phyloP scores from a whole-genome alignment of 2,888 invertebrate species.

The Phymatocera aterrima region DNA sequence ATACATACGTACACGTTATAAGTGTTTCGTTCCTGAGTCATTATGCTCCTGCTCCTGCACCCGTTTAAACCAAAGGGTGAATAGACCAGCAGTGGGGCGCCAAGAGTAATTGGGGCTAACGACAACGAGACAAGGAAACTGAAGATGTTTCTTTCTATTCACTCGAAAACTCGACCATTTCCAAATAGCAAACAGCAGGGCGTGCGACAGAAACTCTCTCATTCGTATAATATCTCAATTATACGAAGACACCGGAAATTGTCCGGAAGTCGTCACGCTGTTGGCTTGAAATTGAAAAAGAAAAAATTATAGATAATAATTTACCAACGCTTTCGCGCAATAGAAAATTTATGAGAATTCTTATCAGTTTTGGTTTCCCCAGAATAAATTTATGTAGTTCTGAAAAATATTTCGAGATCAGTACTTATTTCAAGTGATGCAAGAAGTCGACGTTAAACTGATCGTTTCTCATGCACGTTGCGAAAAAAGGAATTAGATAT shows the following conservation, averaged over 20 bases:
- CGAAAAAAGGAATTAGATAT: neutral
- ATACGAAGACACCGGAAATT: neutral
- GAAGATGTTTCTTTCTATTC: conserved; percentile 35
- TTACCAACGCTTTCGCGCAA: neutral
- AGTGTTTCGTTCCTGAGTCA: conserved; percentile 27
- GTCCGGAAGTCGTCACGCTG: no score
- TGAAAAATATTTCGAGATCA: neutral
- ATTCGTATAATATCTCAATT: neutral
- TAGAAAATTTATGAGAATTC: neutral
- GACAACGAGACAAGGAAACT: conserved; percentile 13
- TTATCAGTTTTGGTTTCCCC: no score
- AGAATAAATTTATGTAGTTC: no score
- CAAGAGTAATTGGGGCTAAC: conserved; percentile 46
- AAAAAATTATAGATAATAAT: neutral
- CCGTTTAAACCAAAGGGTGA: conserved; percentile 20
- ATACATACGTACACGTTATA: no score
- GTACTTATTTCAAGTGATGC: neutral
- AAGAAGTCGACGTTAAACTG: neutral
- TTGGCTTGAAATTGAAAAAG: no score
- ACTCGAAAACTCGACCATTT: neutral
- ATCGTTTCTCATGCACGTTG: neutral
- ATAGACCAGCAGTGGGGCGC: neutral
- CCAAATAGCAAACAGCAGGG: conserved; percentile 41
- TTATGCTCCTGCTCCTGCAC: conserved; percentile 15
- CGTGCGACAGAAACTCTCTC: neutral